Base-by-base conservation (phyloP, 2,888 invertebrate genomes). In the Caenorhabditis imperialis region DNA sequence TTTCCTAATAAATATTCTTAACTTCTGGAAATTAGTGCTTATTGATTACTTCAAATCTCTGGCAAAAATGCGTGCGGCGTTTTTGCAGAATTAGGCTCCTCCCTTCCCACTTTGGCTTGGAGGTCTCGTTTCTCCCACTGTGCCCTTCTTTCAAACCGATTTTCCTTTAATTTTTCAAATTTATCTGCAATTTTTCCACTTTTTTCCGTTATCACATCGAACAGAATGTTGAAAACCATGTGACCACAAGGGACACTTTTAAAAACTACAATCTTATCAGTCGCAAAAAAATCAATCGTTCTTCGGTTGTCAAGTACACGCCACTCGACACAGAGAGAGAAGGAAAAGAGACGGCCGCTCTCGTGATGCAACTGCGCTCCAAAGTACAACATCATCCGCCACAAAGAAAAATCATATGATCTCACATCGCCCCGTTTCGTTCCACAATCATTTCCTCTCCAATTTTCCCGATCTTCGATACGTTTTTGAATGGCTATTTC, bases 311-410 rank as follows among this genome's bases (percentile, higher is more conserved):
- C 63, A 65, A 65, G 55, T 65, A 55, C 47, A 45, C n/a, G 18
- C 47, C 44, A 62, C 62, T 53, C 23, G 27, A n/a, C 30, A n/a
- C n/a, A n/a, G n/a, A n/a, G 18, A 14, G 25, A 47, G 23, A 48
- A 4, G 8, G 38, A 69, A 27, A 69, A 35, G 20, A 18, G 16
- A 27, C 44, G 38, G 53, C 22, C 33, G 30, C 20, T 47, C 38
- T 20, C 35, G 51, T 53, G 62, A 55, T 71, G 61, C 71, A 71
- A 71, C 20, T 33, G 51, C 63, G 72, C 63, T 58, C 72, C 63
- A 45, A 65, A 54, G 70, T 71, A 61, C 61, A 55, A n/a, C 40
- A 53, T 58, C 67, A 23, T 2, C 37, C n/a, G n/a, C n/a, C n/a
- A n/a, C n/a, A 47, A 42, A 45, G 57, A 50, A 69, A 54, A 53